Percentiles rank a stretch among this genome's conserved stretches.
Evolutionary conservation across 2,888 invertebrate species (phyloP).

Genomic region (Dicycla oo): DNA sequence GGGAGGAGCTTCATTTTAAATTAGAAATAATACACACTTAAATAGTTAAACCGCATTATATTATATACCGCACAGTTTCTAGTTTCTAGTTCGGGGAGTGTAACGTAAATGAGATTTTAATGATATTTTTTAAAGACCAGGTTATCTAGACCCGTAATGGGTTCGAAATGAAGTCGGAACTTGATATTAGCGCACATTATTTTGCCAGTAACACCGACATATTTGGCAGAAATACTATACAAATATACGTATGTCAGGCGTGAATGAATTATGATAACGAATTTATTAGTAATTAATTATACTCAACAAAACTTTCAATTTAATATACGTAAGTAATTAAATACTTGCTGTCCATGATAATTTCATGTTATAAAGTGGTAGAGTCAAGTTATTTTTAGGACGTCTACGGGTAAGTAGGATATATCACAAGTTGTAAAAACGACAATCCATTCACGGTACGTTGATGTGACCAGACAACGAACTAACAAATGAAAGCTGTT

Average conservation of each 20-base stretch:
- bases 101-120: conserved; percentile 56
- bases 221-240: neutral
- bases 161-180: conserved; percentile 32
- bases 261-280: neutral
- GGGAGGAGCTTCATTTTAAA: conserved; percentile 14
- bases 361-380: neutral
- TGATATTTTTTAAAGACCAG: conserved; percentile 52
- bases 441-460: no score
- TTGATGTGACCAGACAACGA: neutral
- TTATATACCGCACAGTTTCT: conserved; percentile 36
- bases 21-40: conserved; percentile 24
- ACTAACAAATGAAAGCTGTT: neutral
- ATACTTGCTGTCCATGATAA: neutral
- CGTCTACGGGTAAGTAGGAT: neutral
- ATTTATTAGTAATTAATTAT: neutral
- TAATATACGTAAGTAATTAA: neutral
- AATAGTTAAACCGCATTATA: conserved; percentile 29
- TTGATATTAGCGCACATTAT: conserved; percentile 16
- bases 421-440: neutral
- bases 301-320: neutral
- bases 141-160: conserved; percentile 35
- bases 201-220: neutral
- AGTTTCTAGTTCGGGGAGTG: conserved; percentile 26
- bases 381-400: neutral
- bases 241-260: neutral